Conservation (phyloP, 2,888 invertebrate genomes). For the Clanis bilineata region DNA sequence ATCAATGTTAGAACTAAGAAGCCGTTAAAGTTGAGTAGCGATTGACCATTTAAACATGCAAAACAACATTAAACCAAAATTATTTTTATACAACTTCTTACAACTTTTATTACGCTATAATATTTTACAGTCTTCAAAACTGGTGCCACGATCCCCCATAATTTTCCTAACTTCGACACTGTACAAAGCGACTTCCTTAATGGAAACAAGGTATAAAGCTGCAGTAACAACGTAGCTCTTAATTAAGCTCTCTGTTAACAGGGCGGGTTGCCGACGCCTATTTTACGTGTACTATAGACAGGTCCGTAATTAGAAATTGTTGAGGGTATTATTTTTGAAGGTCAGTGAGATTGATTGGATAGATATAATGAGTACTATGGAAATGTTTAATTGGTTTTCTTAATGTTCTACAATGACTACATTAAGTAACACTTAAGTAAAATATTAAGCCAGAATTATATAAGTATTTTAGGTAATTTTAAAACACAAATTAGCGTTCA, state of each 20-base stretch:
- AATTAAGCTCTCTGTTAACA: slow-evolving; percentile 14
- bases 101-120: background rate
- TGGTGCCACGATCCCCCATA: background rate
- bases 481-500: no score
- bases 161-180: background rate
- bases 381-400: no score
- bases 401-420: no score
- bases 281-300: background rate
- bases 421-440: no score
- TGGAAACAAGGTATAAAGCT: slow-evolving; percentile 6
- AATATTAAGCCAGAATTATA: no score
- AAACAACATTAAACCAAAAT: background rate
- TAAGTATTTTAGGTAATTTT: no score
- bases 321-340: background rate
- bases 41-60: no score
- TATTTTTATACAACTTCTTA: background rate
- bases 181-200: slow-evolving; percentile 8
- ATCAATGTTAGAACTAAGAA: no score
- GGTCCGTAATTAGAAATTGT: slow-evolving; percentile 3
- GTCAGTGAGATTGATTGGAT: background rate
- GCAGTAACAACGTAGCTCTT: slow-evolving; percentile 16
- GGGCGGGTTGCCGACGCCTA: slow-evolving; percentile 6
- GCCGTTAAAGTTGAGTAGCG: no score
- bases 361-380: no score
- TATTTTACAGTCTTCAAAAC: slow-evolving; percentile 2